Percentiles rank a stretch among this genome's conserved stretches.
Evolutionary conservation across 2,797 vertebrate genomes (phyloP).

Genomic region (Sebastes minor): DNA sequence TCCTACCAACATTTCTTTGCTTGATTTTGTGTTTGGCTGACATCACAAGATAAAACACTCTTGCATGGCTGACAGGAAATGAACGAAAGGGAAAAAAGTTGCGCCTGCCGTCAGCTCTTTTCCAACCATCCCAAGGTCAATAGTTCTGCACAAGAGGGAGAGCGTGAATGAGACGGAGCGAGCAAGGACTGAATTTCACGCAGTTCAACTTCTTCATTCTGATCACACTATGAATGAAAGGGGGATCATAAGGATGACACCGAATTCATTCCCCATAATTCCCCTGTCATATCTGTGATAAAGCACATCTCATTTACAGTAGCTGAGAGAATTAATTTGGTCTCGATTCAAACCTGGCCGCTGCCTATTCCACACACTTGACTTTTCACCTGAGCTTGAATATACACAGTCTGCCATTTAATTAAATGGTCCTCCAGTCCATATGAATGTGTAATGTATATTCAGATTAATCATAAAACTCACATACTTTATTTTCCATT

Average conservation of each 20-base stretch:
- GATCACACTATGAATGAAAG: constrained; percentile 48
- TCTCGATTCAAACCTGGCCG: constrained; percentile 25
- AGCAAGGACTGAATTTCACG: constrained; percentile 3
- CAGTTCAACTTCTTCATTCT: constrained; percentile 31
- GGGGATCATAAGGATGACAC: constrained; percentile 46
- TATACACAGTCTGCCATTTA: constrained; percentile 42
- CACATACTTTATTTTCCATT: constrained; percentile 40
- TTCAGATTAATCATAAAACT: constrained; percentile 55
- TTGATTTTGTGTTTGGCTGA: constrained; percentile 8
- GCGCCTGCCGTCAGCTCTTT: constrained; percentile 27
- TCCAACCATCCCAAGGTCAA: constrained; percentile 39
- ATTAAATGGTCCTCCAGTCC: constrained; percentile 50
- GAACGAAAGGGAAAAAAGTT: constrained; percentile 24
- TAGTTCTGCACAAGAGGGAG: constrained; percentile 10
- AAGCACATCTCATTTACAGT: constrained; percentile 68
- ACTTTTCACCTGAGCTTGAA: constrained; percentile 59
- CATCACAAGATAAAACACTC: background rate
- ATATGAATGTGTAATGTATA: constrained; percentile 52
- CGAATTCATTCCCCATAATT: constrained; percentile 60
- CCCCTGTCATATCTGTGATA: constrained; percentile 59
- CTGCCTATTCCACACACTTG: constrained; percentile 62
- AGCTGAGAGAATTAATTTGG: constrained; percentile 57
- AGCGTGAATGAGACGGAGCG: background rate
- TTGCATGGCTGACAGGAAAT: constrained; percentile 13
- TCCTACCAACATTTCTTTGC: background rate